Conservation (phyloP, 2,888 invertebrate species). For the Cerastoderma edule region DNA sequence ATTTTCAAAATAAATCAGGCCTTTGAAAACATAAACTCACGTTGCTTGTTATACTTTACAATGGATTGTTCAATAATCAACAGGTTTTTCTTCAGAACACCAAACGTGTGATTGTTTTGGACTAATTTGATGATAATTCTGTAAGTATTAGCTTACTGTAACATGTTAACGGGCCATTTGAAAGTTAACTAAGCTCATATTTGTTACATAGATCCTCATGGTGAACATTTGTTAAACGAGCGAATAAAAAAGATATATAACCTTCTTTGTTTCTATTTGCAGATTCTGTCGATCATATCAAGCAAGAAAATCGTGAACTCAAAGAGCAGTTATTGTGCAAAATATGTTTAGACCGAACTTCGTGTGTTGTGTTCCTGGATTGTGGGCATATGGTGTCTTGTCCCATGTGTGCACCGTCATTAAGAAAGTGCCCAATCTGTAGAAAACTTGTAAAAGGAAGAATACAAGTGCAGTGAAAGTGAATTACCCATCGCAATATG, state of each 20-base stretch:
- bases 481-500: neutral
- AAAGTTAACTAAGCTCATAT: neutral
- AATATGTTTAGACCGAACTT: conserved; percentile 96
- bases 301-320: neutral
- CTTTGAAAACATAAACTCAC: too few relatives aligned
- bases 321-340: conserved; percentile 87
- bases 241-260: too few relatives aligned
- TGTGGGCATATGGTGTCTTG: conserved; percentile 96
- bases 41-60: too few relatives aligned
- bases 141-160: neutral
- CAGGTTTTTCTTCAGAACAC: too few relatives aligned
- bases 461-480: conserved; percentile 86
- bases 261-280: neutral
- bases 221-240: neutral
- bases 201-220: neutral
- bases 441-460: conserved; percentile 91
- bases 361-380: conserved; percentile 93
- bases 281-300: neutral
- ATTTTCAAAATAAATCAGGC: too few relatives aligned
- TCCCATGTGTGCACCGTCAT: conserved; percentile 92
- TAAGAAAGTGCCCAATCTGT: conserved; percentile 92
- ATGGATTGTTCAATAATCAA: too few relatives aligned
- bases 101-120: too few relatives aligned
- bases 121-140: neutral
- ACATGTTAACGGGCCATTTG: neutral